A percentile compares a stretch with the other conserved stretches of the same genome.
These are phyloP conservation scores for Aptenodytes patagonicus DNA, from an alignment of 2,113 vertebrate species.

Conservation along the genomic window DNA sequence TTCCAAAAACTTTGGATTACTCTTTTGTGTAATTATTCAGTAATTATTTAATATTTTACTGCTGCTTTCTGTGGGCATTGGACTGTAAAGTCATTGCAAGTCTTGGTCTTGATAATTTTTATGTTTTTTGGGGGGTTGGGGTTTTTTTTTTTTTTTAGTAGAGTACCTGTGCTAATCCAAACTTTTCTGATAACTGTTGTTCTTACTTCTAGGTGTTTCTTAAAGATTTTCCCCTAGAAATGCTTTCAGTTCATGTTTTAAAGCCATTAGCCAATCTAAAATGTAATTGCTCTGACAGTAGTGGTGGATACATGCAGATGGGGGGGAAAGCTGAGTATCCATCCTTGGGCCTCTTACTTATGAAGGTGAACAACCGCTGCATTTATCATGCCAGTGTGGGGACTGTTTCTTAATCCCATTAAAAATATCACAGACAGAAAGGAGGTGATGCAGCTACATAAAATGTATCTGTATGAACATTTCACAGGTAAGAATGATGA, in stretches of 20 bases:
- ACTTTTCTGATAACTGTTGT: neutral
- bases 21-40: neutral
- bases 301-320: neutral
- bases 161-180: neutral
- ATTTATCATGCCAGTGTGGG: neutral
- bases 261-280: neutral
- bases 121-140: neutral
- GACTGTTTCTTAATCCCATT: neutral
- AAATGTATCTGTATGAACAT: neutral
- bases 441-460: neutral
- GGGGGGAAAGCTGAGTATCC: neutral
- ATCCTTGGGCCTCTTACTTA: neutral
- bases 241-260: neutral
- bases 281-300: neutral
- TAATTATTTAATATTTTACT: neutral
- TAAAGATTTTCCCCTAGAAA: neutral
- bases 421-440: neutral
- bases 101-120: neutral
- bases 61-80: neutral
- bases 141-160: neutral
- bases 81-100: neutral
- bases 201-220: neutral
- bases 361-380: neutral
- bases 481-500: neutral
- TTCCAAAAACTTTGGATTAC: neutral